Evolutionary conservation across 2,888 invertebrate genomes (phyloP), one percentile per base, ranked within the genome.

Genomic region (Erebia epiphron): DNA sequence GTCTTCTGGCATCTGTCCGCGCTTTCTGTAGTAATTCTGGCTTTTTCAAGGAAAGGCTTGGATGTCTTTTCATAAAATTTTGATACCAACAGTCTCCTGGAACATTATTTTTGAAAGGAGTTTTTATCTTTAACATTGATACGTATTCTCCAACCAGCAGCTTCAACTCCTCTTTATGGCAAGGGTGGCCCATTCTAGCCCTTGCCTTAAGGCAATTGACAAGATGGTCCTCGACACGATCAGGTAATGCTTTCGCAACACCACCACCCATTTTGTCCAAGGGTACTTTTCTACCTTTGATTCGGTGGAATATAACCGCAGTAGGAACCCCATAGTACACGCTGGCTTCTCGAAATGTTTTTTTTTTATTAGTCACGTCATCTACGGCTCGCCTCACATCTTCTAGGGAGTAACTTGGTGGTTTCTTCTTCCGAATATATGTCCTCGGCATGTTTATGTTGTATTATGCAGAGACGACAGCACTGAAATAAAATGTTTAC

Each of bases 51-150:
- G 50, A 50, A 50, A 50, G 50, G 50, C 50, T 50, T 11, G 50
- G 50, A 50, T 50, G 50, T 50, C 50, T 50, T 50, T 50, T 50
- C 50, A 50, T 50, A 50, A 50, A 50, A 50, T 50, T 50, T 50
- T 50, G 50, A 50, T 50, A 50, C 50, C 50, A 50, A 50, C 50
- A 50, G 50, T 50, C 50, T 50, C 50, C 50, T 50, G 11, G 50
- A 50, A 50, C 50, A 50, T 50, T 50, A 50, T 50, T 50, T 50
- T 50, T 50, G 50, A 50, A 50, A 50, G 50, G 50, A 50, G 50
- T 50, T 50, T 50, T 50, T 50, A 50, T 50, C 50, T 50, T 50
- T 50, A 50, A 50, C 13, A 50, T 50, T 50, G 50, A 50, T 50
- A 50, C 50, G 50, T 50, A 50, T 50, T 50, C 50, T 50, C 50